Conservation (phyloP, 1,140 invertebrate genomes). For the Caenorhabditis latens region DNA sequence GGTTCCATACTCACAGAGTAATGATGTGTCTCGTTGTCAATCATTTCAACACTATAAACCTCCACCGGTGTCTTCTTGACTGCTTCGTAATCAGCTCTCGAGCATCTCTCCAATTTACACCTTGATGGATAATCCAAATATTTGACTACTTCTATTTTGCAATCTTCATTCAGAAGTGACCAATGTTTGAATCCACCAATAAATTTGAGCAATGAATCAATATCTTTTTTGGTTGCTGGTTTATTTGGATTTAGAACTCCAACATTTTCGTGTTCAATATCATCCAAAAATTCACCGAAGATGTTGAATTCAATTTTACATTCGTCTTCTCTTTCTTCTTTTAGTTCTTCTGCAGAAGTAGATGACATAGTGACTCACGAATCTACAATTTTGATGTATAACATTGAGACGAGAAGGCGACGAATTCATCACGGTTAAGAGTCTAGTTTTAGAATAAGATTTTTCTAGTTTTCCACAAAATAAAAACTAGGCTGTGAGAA, state of each 20-base stretch:
- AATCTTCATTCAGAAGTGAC: not conserved
- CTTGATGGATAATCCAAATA: not conserved
- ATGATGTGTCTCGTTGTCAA: not conserved
- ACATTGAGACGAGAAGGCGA: too few relatives aligned
- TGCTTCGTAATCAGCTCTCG: not conserved
- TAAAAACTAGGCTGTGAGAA: too few relatives aligned
- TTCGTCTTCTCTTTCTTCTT: not conserved
- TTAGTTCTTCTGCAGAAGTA: too few relatives aligned
- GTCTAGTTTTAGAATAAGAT: too few relatives aligned
- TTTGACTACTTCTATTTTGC: not conserved
- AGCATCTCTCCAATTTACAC: not conserved
- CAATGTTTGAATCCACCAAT: constrained; percentile 16
- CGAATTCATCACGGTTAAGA: too few relatives aligned
- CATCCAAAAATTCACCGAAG: not conserved
- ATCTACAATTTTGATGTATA: too few relatives aligned
- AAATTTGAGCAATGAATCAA: not conserved
- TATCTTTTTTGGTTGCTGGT: not conserved
- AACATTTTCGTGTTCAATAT: not conserved
- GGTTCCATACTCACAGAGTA: not conserved
- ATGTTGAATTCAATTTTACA: not conserved
- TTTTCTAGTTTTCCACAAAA: too few relatives aligned
- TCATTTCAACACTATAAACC: not conserved
- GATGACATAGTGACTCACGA: too few relatives aligned
- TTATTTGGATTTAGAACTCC: not conserved
- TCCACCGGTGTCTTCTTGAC: not conserved